Conservation (phyloP, 2,113 vertebrate species). For the Chitala chitala region DNA sequence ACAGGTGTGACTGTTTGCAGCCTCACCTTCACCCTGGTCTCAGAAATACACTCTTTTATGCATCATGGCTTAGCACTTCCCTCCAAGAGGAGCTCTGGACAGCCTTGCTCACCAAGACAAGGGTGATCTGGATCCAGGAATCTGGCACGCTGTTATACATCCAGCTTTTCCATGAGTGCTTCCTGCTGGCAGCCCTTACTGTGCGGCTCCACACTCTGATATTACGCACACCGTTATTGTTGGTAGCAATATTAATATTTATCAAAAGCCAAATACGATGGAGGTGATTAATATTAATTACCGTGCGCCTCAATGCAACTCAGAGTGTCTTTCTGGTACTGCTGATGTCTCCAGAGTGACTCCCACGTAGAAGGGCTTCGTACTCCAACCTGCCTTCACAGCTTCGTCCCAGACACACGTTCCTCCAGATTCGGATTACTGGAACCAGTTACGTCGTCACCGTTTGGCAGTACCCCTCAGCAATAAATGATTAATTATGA, state of each 20-base stretch:
- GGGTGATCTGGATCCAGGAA: too few species aligned
- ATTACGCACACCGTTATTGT: constrained; percentile 8
- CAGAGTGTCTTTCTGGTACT: constrained; percentile 54
- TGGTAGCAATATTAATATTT: constrained; percentile 40
- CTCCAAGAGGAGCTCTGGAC: too few species aligned
- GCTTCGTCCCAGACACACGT: constrained; percentile 9
- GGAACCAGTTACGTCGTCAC: constrained; percentile 22
- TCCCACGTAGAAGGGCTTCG: constrained; percentile 39
- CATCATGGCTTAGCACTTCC: too few species aligned
- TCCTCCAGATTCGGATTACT: constrained; percentile 20
- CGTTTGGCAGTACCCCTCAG: constrained; percentile 26
- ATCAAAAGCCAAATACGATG: constrained; percentile 30
- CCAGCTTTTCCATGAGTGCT: neutral
- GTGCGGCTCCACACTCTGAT: neutral
- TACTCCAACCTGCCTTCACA: constrained; percentile 6
- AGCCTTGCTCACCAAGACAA: too few species aligned
- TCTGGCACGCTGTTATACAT: neutral
- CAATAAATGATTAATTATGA: constrained; percentile 44
- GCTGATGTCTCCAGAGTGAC: constrained; percentile 55
- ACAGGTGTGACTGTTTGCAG: too few species aligned
- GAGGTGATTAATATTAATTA: constrained; percentile 55
- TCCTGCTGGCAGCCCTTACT: neutral
- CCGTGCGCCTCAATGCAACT: constrained; percentile 42
- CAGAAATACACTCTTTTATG: too few species aligned
- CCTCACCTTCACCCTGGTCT: neutral